These are phyloP conservation scores for Carettochelys insculpta DNA, from an alignment of 2,113 vertebrate species.

Conservation along the genomic window DNA sequence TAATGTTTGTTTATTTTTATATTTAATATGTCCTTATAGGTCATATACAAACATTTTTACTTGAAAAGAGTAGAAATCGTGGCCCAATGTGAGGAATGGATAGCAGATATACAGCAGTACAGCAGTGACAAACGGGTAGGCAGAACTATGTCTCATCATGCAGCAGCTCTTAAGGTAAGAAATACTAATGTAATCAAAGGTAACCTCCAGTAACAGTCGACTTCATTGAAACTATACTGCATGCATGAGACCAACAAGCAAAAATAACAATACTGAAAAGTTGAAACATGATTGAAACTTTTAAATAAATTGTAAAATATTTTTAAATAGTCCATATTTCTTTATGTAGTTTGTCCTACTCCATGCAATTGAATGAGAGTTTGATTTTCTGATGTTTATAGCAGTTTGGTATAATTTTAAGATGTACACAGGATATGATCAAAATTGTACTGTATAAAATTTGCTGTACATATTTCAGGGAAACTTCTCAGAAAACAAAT, in stretches of 20 bases:
- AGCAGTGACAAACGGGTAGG: constrained; percentile 98
- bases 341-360: not conserved
- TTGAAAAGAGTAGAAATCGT: constrained; percentile 97
- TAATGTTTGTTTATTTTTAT: not conserved
- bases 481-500: not conserved
- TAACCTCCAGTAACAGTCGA: not conserved
- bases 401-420: not conserved
- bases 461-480: not conserved
- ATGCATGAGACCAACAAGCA: not conserved
- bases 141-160: constrained; percentile 98
- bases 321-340: too few relatives aligned
- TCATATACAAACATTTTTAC: constrained; percentile 99
- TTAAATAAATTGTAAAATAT: not conserved
- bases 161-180: constrained; percentile 95
- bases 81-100: constrained; percentile 99
- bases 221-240: not conserved
- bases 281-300: not conserved
- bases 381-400: not conserved
- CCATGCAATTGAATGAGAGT: not conserved
- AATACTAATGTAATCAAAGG: not conserved
- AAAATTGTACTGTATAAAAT: not conserved
- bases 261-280: not conserved
- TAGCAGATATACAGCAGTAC: constrained; percentile 98
- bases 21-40: constrained; percentile 73
- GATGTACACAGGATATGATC: not conserved